Evolutionary conservation across 2,113 vertebrate species (phyloP).

Genomic region (Brachypodius melanocephalos): DNA sequence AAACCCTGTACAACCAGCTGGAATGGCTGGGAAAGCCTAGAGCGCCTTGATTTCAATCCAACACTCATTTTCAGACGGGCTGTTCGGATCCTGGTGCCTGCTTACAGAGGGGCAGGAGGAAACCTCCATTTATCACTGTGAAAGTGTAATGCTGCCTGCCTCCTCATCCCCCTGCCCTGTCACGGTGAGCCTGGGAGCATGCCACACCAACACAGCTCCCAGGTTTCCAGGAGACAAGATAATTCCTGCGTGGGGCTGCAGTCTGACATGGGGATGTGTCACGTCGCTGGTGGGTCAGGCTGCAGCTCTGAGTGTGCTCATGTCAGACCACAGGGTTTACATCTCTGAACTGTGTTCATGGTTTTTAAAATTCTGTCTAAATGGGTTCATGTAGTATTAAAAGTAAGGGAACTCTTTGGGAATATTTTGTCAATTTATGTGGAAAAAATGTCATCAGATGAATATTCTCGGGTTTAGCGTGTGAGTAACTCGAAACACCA

Average conservation of each 20-base stretch:
- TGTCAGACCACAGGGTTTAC: not conserved
- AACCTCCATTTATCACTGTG: not conserved
- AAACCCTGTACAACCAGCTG: not conserved
- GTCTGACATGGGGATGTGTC: not conserved
- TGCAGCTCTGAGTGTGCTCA: not conserved
- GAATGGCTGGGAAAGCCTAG: not conserved
- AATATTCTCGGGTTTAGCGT: not conserved
- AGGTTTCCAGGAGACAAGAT: not conserved
- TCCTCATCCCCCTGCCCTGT: accelerated
- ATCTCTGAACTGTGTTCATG: not conserved
- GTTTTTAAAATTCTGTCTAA: not conserved
- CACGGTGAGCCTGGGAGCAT: not conserved
- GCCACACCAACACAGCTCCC: not conserved
- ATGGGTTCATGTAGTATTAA: not conserved
- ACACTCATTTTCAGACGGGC: not conserved
- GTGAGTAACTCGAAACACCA: not conserved
- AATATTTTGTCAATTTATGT: not conserved
- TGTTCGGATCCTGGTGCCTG: not conserved
- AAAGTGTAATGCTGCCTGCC: accelerated
- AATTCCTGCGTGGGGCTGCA: not conserved
- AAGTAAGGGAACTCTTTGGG: not conserved
- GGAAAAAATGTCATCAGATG: not conserved
- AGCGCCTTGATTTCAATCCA: not conserved
- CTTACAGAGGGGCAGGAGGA: not conserved
- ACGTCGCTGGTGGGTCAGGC: not conserved